phyloP scores from a whole-genome alignment of 2,888 invertebrate species.

The Diarsia brunnea region DNA sequence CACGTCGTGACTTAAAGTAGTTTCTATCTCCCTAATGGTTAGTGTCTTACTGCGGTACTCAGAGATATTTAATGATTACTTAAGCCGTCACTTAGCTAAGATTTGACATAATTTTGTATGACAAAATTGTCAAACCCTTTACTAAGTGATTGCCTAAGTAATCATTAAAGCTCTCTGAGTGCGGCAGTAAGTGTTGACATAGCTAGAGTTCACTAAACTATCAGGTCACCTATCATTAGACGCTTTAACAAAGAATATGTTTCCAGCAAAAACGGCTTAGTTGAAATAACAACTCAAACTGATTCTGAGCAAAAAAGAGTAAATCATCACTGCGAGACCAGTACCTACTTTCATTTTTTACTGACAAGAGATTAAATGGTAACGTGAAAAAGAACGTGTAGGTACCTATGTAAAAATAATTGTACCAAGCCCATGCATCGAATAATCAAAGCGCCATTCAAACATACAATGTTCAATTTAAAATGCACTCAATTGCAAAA shows the following conservation, averaged over 20 bases:
- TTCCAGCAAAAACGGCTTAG: neutral
- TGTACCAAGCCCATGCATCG: neutral
- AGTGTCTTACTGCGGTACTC: too few relatives aligned
- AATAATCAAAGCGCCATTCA: slow-evolving; percentile 15
- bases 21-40: neutral
- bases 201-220: slow-evolving; percentile 3
- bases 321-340: neutral
- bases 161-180: too few relatives aligned
- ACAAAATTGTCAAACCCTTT: too few relatives aligned
- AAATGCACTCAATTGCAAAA: slow-evolving; percentile 32
- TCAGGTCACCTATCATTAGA: slow-evolving; percentile 15
- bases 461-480: neutral
- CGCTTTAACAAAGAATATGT: neutral
- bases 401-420: neutral
- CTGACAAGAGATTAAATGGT: neutral
- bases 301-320: slow-evolving; percentile 9
- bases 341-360: slow-evolving; percentile 30
- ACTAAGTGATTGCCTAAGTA: too few relatives aligned
- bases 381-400: neutral
- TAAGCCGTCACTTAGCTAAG: too few relatives aligned
- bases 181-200: neutral
- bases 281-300: slow-evolving; percentile 8
- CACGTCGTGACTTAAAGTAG: neutral
- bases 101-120: too few relatives aligned
- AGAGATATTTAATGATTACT: too few relatives aligned